Evolutionary conservation across 1,140 invertebrate genomes (phyloP).

Genomic region (Eurosta solidaginis): DNA sequence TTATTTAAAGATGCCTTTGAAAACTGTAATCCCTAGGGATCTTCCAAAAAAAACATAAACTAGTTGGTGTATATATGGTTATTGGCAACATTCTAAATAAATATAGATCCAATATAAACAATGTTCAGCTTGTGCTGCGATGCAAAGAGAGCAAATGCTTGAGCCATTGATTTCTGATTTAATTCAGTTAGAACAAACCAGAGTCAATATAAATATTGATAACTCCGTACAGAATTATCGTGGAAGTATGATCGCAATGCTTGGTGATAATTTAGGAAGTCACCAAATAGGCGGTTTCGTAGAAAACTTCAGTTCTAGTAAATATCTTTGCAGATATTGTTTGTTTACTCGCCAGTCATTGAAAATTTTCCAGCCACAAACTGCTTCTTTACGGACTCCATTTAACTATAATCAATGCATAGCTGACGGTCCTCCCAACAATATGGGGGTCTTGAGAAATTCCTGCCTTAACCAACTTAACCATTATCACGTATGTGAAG

Average conservation of each 20-base stretch:
- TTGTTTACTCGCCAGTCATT: no score
- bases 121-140: slow-evolving; percentile 26
- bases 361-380: no score
- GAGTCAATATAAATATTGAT: background rate
- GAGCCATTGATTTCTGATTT: slow-evolving; percentile 17
- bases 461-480: no score
- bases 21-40: slow-evolving; percentile 22
- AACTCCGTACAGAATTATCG: background rate
- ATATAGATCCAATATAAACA: slow-evolving; percentile 16
- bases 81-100: slow-evolving; percentile 13
- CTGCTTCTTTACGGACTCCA: no score
- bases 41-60: slow-evolving; percentile 31
- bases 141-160: slow-evolving; percentile 20
- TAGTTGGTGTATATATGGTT: slow-evolving; percentile 26
- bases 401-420: no score
- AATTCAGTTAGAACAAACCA: background rate
- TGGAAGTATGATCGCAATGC: background rate
- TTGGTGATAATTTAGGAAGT: no score
- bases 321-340: no score
- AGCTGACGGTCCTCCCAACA: no score
- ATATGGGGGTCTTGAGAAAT: no score
- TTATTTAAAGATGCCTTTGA: slow-evolving; percentile 29
- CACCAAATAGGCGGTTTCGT: no score
- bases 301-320: no score
- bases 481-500: no score